A percentile compares a stretch with the other conserved stretches of the same genome.
Evolutionary conservation across 2,888 invertebrate genomes (phyloP).

Genomic region (Ochropleura leucogaster): DNA sequence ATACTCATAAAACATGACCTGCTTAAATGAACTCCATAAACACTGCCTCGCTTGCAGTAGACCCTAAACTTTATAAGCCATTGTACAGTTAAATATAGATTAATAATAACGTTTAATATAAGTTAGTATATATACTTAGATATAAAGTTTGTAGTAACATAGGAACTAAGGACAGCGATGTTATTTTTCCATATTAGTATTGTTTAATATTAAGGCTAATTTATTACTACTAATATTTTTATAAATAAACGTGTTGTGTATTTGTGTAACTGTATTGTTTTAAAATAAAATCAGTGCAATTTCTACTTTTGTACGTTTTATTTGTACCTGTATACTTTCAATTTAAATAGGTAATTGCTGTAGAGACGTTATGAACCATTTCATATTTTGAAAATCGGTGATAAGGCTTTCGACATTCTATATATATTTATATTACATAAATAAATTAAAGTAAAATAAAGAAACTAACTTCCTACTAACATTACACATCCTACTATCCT

Average conservation of each 20-base stretch:
- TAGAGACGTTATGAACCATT: background rate
- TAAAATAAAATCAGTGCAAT: slow-evolving; percentile 73
- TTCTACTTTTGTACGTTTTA: slow-evolving; percentile 41
- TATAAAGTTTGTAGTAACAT: slow-evolving; percentile 51
- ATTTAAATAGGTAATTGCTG: background rate
- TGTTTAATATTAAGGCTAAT: slow-evolving; percentile 72
- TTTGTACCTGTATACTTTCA: background rate
- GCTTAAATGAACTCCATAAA: background rate
- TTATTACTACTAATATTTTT: slow-evolving; percentile 79
- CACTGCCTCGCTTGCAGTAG: slow-evolving; percentile 39
- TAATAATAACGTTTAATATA: slow-evolving; percentile 19
- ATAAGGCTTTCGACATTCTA: background rate
- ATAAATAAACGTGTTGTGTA: slow-evolving; percentile 86
- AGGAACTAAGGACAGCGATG: slow-evolving; percentile 60
- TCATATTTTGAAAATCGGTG: background rate
- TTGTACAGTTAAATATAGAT: slow-evolving; percentile 55
- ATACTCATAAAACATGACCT: background rate
- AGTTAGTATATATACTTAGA: slow-evolving; percentile 39
- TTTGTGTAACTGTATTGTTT: slow-evolving; percentile 79
- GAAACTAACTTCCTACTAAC: too few relatives aligned
- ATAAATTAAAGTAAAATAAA: too few relatives aligned
- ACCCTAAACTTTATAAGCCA: slow-evolving; percentile 31
- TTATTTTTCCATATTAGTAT: slow-evolving; percentile 80
- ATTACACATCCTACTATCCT: too few relatives aligned
- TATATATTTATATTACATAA: too few relatives aligned